Conservation (phyloP, 2,888 invertebrate species). For the Aethes cnicana region DNA sequence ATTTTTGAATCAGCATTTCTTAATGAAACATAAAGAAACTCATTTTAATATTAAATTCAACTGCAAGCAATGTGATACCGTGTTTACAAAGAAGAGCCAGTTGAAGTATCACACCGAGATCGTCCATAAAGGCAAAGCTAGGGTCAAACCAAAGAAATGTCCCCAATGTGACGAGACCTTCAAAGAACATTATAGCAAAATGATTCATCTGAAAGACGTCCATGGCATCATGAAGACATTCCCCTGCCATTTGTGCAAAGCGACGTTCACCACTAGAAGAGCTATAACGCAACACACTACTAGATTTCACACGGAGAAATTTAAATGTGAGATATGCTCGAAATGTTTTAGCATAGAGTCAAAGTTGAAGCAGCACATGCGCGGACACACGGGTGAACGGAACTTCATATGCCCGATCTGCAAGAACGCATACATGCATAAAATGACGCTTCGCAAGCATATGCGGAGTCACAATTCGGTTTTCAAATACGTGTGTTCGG, state of each 20-base stretch:
- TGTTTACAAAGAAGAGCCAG: slow-evolving; percentile 65
- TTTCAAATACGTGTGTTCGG: slow-evolving; percentile 42
- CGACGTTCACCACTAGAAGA: slow-evolving; percentile 45
- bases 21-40: slow-evolving; percentile 52
- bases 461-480: slow-evolving; percentile 56
- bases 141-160: slow-evolving; percentile 49
- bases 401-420: slow-evolving; percentile 66
- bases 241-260: slow-evolving; percentile 50
- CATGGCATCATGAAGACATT: slow-evolving; percentile 52
- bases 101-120: slow-evolving; percentile 66
- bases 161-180: slow-evolving; percentile 49
- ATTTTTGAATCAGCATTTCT: slow-evolving; percentile 50
- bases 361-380: slow-evolving; percentile 67
- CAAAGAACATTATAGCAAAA: slow-evolving; percentile 56
- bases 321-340: slow-evolving; percentile 66
- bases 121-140: slow-evolving; percentile 51
- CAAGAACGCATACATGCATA: slow-evolving; percentile 66
- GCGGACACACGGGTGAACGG: slow-evolving; percentile 64
- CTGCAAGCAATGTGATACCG: slow-evolving; percentile 62
- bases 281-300: slow-evolving; percentile 54
- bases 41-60: slow-evolving; percentile 43
- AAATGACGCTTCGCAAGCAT: slow-evolving; percentile 64
- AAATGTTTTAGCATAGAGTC: slow-evolving; percentile 70
- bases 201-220: slow-evolving; percentile 48
- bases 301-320: slow-evolving; percentile 64